Conservation (phyloP, 2,797 vertebrate species). For the Spatula clypeata region DNA sequence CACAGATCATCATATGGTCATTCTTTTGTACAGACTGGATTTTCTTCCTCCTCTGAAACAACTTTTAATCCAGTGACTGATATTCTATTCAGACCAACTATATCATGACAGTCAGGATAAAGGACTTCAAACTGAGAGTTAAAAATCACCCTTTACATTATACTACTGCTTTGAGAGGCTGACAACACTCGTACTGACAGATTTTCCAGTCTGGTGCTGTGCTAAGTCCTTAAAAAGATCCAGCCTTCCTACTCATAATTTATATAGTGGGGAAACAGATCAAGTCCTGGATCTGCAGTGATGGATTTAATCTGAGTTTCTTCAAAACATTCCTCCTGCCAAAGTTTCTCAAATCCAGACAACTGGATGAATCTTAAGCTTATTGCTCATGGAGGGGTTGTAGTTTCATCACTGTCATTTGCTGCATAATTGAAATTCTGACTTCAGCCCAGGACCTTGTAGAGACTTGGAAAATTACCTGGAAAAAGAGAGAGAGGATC, state of each 20-base stretch:
- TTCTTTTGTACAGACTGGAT: neutral
- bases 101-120: neutral
- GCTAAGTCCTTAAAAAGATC: neutral
- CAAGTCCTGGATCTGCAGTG: neutral
- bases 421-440: neutral
- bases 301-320: neutral
- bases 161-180: neutral
- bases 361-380: neutral
- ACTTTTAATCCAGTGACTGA: neutral
- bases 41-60: neutral
- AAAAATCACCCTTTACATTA: neutral
- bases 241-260: accelerated
- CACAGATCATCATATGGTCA: accelerated
- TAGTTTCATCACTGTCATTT: neutral
- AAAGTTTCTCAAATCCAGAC: neutral
- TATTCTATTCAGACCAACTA: neutral
- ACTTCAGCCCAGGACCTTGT: neutral
- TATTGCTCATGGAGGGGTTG: accelerated
- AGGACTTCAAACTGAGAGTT: neutral
- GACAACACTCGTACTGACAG: neutral
- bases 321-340: neutral
- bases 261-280: neutral
- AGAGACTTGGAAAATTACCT: neutral
- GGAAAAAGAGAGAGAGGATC: neutral
- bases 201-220: neutral